Evolutionary conservation across 2,113 vertebrate species (phyloP).

Genomic region (Vanacampus margaritifer): DNA sequence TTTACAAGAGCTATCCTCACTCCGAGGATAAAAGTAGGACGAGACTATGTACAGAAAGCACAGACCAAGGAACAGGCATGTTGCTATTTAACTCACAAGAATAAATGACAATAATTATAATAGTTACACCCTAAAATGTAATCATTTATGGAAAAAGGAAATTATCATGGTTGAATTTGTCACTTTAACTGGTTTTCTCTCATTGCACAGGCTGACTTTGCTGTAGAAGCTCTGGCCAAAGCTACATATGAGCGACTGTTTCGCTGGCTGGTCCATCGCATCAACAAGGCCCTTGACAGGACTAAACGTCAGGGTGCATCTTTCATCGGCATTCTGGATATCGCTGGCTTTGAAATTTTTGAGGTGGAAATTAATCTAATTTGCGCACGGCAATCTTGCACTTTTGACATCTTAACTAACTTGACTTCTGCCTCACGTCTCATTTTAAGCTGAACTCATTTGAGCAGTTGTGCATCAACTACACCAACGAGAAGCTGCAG

Average conservation of each 20-base stretch:
- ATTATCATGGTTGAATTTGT: background rate
- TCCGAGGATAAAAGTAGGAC: slow-evolving; percentile 94
- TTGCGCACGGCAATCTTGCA: too few relatives aligned
- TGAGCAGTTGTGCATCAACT: slow-evolving; percentile 98
- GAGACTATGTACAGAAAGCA: slow-evolving; percentile 97
- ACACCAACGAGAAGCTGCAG: slow-evolving; percentile 98
- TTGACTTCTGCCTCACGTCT: background rate
- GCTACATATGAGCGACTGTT: slow-evolving; percentile 97
- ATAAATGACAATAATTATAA: background rate
- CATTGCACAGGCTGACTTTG: slow-evolving; percentile 86
- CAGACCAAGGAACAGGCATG: slow-evolving; percentile 97
- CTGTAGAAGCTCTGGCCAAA: slow-evolving; percentile 93
- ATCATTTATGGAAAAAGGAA: background rate
- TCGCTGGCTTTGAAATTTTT: slow-evolving; percentile 98
- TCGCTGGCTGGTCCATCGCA: slow-evolving; percentile 96
- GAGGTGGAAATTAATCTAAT: slow-evolving; percentile 77
- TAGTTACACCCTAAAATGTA: too few relatives aligned
- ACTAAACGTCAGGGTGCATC: slow-evolving; percentile 96
- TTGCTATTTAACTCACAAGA: background rate
- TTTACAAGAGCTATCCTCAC: slow-evolving; percentile 96
- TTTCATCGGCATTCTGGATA: slow-evolving; percentile 97
- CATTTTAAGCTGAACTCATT: slow-evolving; percentile 88
- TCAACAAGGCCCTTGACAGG: slow-evolving; percentile 96
- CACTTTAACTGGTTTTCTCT: slow-evolving; percentile 1
- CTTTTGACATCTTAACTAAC: background rate